Evolutionary conservation across 2,113 vertebrate genomes (phyloP).

Genomic region (Amia ocellicauda): DNA sequence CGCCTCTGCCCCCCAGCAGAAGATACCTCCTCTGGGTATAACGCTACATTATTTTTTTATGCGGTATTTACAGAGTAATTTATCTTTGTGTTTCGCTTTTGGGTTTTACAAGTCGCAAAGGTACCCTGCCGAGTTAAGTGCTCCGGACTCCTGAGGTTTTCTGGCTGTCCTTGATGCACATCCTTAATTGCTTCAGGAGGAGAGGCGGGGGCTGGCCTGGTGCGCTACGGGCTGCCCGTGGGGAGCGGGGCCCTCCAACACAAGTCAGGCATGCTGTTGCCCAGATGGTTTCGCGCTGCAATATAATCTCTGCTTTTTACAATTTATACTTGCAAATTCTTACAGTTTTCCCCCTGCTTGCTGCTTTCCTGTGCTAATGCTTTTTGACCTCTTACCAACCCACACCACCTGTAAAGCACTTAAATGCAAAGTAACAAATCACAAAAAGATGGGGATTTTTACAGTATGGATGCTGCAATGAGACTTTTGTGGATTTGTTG

Average conservation of each 20-base stretch:
- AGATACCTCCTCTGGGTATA: conserved; percentile 44
- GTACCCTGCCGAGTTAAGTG: neutral
- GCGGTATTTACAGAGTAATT: conserved; percentile 46
- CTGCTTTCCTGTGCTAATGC: no score
- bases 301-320: no score
- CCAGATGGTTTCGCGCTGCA: no score
- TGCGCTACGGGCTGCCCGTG: neutral
- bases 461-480: no score
- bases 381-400: no score
- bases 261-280: no score
- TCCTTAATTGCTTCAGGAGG: conserved; percentile 19
- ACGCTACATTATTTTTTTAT: conserved; percentile 62
- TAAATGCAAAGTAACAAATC: no score
- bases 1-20: conserved; percentile 34
- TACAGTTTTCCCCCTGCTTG: no score
- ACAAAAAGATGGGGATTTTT: no score
- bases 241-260: conserved; percentile 16
- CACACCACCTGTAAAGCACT: no score
- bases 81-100: conserved; percentile 42
- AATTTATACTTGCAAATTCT: no score
- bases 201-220: neutral
- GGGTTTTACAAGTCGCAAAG: conserved; percentile 20
- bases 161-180: conserved; percentile 5
- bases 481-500: no score
- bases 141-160: neutral